These are phyloP conservation scores for Scytalopus superciliaris DNA, from an alignment of 2,113 vertebrate genomes.

Conservation along the genomic window DNA sequence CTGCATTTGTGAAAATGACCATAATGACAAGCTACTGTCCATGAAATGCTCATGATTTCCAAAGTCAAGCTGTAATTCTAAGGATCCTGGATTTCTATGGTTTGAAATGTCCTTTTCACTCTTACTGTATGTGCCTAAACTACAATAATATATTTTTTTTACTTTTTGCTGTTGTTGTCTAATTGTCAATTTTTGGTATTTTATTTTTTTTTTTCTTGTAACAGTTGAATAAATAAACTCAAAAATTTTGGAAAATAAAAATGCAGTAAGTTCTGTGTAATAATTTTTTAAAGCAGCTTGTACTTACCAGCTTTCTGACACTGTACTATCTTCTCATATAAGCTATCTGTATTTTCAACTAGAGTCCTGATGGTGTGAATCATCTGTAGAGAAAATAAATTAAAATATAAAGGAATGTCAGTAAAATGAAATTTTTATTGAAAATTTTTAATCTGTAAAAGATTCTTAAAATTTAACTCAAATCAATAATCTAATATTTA, in stretches of 20 bases:
- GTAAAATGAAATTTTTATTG: background rate
- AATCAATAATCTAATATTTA: background rate
- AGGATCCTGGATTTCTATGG: background rate
- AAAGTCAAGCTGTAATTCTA: background rate
- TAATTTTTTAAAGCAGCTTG: background rate
- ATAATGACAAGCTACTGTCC: background rate
- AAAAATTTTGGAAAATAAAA: background rate
- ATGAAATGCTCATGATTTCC: background rate
- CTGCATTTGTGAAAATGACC: background rate
- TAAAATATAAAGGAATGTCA: background rate
- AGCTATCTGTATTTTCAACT: slow-evolving; percentile 85
- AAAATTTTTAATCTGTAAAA: background rate
- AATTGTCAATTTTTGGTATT: background rate
- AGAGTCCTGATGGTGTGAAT: slow-evolving; percentile 89
- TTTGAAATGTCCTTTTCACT: background rate
- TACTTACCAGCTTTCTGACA: slow-evolving; percentile 88
- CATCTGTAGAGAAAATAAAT: slow-evolving; percentile 81
- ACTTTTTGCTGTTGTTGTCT: background rate
- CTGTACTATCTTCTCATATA: slow-evolving; percentile 90
- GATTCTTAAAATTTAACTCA: background rate
- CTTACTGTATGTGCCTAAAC: background rate
- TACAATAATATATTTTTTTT: background rate
- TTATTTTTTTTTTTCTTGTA: background rate
- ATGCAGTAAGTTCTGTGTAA: background rate
- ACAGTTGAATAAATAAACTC: background rate